Percentiles rank a stretch among this genome's conserved stretches.
These are phyloP conservation scores for Holacanthella duospinosa DNA, from an alignment of 2,888 invertebrate species.

Conservation along the genomic window DNA sequence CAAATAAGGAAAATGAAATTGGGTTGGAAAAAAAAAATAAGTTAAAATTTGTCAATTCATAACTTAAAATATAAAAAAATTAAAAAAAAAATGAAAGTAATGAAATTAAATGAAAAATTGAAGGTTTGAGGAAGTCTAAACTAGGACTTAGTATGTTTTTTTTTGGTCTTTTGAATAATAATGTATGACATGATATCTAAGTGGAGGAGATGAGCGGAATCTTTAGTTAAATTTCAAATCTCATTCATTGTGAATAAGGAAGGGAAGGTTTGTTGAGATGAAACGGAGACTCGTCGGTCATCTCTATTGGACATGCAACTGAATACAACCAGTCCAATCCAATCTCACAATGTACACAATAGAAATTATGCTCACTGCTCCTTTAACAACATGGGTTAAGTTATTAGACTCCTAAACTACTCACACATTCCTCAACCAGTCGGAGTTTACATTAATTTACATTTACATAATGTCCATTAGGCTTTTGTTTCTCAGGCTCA, in stretches of 20 bases:
- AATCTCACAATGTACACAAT: background rate
- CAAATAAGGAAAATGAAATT: too few species aligned
- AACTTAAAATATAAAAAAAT: too few species aligned
- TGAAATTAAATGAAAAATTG: too few species aligned
- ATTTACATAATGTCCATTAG: constrained; percentile 2
- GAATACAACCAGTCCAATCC: background rate
- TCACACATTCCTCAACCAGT: constrained; percentile 2
- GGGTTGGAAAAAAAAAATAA: too few species aligned
- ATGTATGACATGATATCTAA: background rate
- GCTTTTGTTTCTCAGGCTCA: background rate
- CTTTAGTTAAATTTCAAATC: background rate
- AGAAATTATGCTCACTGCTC: background rate
- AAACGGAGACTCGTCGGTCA: background rate
- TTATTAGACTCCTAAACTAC: background rate
- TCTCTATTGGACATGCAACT: background rate
- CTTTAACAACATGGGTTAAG: background rate
- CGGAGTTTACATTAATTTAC: constrained; percentile 1
- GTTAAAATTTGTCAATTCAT: too few species aligned
- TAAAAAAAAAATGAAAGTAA: too few species aligned
- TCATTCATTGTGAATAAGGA: background rate
- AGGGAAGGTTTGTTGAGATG: background rate
- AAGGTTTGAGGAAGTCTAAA: too few species aligned
- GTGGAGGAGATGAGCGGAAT: background rate
- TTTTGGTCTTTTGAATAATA: background rate
- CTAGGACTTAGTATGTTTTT: background rate